These are phyloP conservation scores for Cactoblastis cactorum DNA, from an alignment of 2,888 invertebrate species.

Conservation along the genomic window DNA sequence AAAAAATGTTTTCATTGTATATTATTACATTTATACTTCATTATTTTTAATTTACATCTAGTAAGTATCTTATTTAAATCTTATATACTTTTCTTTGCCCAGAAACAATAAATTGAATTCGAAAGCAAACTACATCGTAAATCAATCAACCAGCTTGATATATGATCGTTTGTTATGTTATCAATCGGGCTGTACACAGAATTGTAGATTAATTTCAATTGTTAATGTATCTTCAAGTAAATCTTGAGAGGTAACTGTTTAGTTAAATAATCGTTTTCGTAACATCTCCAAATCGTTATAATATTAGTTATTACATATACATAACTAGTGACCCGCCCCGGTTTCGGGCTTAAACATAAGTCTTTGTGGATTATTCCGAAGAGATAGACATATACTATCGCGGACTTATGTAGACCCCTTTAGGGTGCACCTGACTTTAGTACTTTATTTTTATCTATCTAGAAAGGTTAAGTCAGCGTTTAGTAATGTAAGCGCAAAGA, in stretches of 20 bases:
- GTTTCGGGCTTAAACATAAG: too few relatives aligned
- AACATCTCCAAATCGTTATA: too few relatives aligned
- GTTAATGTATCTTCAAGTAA: constrained; percentile 28
- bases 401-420: too few relatives aligned
- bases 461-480: too few relatives aligned
- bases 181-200: constrained; percentile 40
- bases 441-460: too few relatives aligned
- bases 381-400: too few relatives aligned
- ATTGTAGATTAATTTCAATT: constrained; percentile 50
- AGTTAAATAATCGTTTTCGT: constrained; percentile 16
- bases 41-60: constrained; percentile 24
- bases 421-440: too few relatives aligned
- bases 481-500: too few relatives aligned
- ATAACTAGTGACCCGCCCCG: too few relatives aligned
- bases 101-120: constrained; percentile 62
- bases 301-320: too few relatives aligned
- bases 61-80: constrained; percentile 25
- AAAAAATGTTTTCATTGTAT: too few relatives aligned
- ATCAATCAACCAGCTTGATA: constrained; percentile 65
- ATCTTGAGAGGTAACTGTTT: constrained; percentile 23
- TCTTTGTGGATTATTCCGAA: too few relatives aligned
- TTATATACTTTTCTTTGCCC: constrained; percentile 39
- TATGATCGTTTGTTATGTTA: constrained; percentile 58
- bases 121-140: constrained; percentile 59
- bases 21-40: neutral